Base-by-base conservation (phyloP, 2,888 invertebrate genomes). In the Drosophila setosimentum region DNA sequence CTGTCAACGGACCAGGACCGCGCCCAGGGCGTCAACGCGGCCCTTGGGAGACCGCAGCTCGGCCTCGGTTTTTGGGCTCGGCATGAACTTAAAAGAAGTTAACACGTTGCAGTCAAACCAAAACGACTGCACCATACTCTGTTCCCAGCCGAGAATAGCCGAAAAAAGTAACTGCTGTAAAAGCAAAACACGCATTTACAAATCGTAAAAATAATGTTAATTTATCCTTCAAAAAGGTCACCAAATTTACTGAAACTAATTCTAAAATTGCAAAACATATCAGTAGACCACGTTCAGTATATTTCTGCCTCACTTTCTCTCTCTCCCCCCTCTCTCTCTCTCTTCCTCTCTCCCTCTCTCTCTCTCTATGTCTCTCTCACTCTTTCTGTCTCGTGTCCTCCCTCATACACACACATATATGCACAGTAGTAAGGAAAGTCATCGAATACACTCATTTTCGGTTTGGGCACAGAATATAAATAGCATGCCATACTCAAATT, bases 401-500 rank as follows among this genome's bases (percentile, higher is more conserved):
- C 1, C 7, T 13, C 42, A 21, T 10, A 4, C n/a, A 10, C n/a
- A 40, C 21, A 11, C 42, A 5, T 5, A 1, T 42, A 6, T 21
- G n/a, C 21, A 21, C 21, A 5, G 21, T 21, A 5, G 13, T 21
- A 13, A 21, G 45, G 21, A 45, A 2, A 21, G 45, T 21, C 45
- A 24, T 45, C 45, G 45, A 13, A 57, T 57, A 57, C 11, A 30
- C 57, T 32, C 57, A 21, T 30, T 57, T 42, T 42, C 11, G 29
- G 21, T 30, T 42, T 21, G 10, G 5, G 13, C 5, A 16, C 16
- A 42, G 21, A 29, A 42, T 42, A 57, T 42, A 42, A 57, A 83
- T 83, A 69, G 84, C 84, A 80, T 83, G 83, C 66, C 68, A 62
- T 61, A 64, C 65, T 63, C 73, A 71, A 80, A 75, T 84, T 82